A percentile compares a stretch with the other conserved stretches of the same genome.
phyloP scores from a whole-genome alignment of 2,888 invertebrate genomes.

The Pammene aurita region DNA sequence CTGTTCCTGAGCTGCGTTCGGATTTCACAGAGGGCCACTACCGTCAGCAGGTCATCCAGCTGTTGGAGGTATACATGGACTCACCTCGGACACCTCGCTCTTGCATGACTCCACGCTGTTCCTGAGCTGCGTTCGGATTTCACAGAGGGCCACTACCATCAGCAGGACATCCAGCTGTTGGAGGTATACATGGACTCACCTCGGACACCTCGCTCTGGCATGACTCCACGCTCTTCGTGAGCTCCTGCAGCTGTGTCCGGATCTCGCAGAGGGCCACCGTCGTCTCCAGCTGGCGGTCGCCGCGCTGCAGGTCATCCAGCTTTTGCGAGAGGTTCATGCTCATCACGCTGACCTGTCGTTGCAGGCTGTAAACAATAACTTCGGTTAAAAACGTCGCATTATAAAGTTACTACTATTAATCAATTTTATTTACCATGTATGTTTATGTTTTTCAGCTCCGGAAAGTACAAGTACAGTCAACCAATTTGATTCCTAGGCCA shows the following conservation, averaged over 20 bases:
- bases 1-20: too few relatives aligned
- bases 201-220: conserved; percentile 97
- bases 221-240: conserved; percentile 97
- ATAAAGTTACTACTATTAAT: background rate
- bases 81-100: conserved; percentile 91
- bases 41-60: too few relatives aligned
- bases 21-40: too few relatives aligned
- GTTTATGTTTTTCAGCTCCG: too few relatives aligned
- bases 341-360: conserved; percentile 99
- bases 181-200: conserved; percentile 75
- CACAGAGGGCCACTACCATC: conserved; percentile 91
- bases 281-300: conserved; percentile 95
- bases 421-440: too few relatives aligned
- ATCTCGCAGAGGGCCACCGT: conserved; percentile 97
- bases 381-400: background rate
- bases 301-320: conserved; percentile 95
- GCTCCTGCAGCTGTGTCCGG: conserved; percentile 95
- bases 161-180: conserved; percentile 92
- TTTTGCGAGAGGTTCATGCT: conserved; percentile 97
- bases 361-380: conserved; percentile 87
- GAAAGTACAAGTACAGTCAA: too few relatives aligned
- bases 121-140: conserved; percentile 94
- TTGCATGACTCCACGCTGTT: conserved; percentile 97
- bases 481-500: too few relatives aligned
- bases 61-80: conserved; percentile 47